Base-by-base conservation (phyloP, 2,797 vertebrate species). In the Urophycis tenuis region DNA sequence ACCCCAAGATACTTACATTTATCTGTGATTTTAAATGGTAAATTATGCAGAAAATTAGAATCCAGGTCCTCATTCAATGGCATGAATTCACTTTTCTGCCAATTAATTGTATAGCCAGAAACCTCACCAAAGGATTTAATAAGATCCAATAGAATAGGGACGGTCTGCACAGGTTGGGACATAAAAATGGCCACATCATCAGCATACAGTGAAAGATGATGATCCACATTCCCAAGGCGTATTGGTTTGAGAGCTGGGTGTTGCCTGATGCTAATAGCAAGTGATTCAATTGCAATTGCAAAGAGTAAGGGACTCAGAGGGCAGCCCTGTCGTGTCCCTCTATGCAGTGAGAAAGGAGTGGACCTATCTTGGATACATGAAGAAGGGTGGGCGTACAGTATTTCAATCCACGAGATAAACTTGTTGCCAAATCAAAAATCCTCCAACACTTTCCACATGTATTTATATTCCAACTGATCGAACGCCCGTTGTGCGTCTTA, bases 71-170 rank as follows among this genome's bases (percentile, higher is more conserved):
- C n/a, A n/a, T n/a, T n/a, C n/a, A 45, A 5, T 15, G 41, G 17
- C 5, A 45, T 17, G 41, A 45, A 15, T 5, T 45, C 41, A 5
- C 41, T 45, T 5, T 45, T 45, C 14, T 45, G 41, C 41, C 41
- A 45, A 15, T 45, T 45, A 17, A 45, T 45, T 2, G 41, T 45
- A 15, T 45, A 15, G 17, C 41, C 15, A 17, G 41, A 76, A 11
- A 76, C 64, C 11, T 76, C 25, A 8, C 75, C 67, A 71, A 76
- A 76, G 14, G 69, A 45, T 4, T 76, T 76, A 12, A 72, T 71
- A n/a, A 71, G 67, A 2, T 76, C 5, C 3, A 76, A 9, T 45
- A 76, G 17, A 9, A 17, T 25, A 2, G 69, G 67, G 0, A 76
- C 31, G 1, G 75, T 71, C 11, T 41, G 14, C 15, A 71, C 35